phyloP scores from a whole-genome alignment of 2,888 invertebrate species.

The Plutella xylostella region DNA sequence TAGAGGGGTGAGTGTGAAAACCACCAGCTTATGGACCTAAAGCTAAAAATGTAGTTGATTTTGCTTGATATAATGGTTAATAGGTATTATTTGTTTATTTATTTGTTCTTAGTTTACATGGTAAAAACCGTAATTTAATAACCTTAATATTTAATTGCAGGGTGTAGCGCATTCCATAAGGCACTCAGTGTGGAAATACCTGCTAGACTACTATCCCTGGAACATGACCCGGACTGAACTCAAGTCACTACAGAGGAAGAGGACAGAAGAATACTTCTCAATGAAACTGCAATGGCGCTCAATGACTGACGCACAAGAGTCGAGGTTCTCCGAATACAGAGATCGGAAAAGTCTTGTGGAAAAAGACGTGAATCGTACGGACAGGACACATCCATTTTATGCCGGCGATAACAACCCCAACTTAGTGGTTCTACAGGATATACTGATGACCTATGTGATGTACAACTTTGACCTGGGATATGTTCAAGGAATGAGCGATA shows the following conservation, averaged over 20 bases:
- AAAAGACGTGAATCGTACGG: conserved; percentile 97
- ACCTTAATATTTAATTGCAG: no score
- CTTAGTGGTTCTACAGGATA: conserved; percentile 85
- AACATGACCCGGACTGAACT: conserved; percentile 80
- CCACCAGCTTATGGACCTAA: no score
- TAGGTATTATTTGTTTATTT: no score
- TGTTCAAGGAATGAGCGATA: conserved; percentile 98
- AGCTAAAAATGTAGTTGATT: no score
- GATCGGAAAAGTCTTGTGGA: conserved; percentile 95
- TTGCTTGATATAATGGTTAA: no score
- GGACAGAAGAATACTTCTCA: conserved; percentile 87
- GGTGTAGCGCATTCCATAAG: conserved; percentile 83
- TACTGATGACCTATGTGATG: conserved; percentile 98
- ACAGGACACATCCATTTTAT: conserved; percentile 90
- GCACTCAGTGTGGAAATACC: conserved; percentile 93
- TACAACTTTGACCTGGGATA: conserved; percentile 98
- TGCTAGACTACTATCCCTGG: conserved; percentile 92
- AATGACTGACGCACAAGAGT: conserved; percentile 88
- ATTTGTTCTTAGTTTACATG: no score
- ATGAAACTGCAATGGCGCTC: conserved; percentile 98
- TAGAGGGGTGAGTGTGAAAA: conserved; percentile 85
- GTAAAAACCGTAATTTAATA: no score
- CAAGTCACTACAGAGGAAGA: conserved; percentile 74
- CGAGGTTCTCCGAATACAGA: conserved; percentile 86
- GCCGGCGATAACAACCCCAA: conserved; percentile 95